Base-by-base conservation (phyloP, 2,113 vertebrate species). In the Lepus americanus region DNA sequence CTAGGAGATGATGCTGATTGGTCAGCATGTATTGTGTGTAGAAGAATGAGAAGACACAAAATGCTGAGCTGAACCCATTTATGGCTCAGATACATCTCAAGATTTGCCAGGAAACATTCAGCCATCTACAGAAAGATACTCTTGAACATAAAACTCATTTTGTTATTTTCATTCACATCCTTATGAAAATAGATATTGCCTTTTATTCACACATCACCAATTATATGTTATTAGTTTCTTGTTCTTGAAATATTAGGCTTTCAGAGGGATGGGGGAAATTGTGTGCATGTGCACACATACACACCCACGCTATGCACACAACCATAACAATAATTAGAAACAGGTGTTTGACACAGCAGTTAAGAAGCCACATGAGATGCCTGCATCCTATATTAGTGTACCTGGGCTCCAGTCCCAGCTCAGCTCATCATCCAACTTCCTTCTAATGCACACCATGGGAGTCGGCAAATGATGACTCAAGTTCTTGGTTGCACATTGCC, bases 171-270 rank as follows among this genome's bases (percentile, higher is more conserved):
- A 84, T 84, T 39, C 33, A 74, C 1, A 70, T 10, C 11, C 64
- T 3, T 70, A 67, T 29, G 9, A 92, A 72, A 63, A n/a, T 7
- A 89, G 6, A 27, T 55, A 10, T 17, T 94, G 72, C 79, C 13
- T 73, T 9, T 1, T 39, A 96, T 86, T 83, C 82, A 39, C 87
- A 64, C 31, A 17, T 90, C 36, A 23, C 82, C 87, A 83, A 73
- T 22, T 69, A 27, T 85, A 81, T 7, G 25, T 61, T 70, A 36
- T 63, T 44, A 59, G 31, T 89, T 96, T 94, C 53, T 88, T 86
- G 55, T 83, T 84, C 51, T 31, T 67, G 55, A 81, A 76, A 89
- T 55, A 36, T 7, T 63, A 87, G 67, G 3, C 12, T 53, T 95
- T 89, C 33, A 82, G 23, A 49, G 94, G 78, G 6, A 17, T 22